Evolutionary conservation across 2,888 invertebrate species (phyloP).

Genomic region (Eurytoma californica): DNA sequence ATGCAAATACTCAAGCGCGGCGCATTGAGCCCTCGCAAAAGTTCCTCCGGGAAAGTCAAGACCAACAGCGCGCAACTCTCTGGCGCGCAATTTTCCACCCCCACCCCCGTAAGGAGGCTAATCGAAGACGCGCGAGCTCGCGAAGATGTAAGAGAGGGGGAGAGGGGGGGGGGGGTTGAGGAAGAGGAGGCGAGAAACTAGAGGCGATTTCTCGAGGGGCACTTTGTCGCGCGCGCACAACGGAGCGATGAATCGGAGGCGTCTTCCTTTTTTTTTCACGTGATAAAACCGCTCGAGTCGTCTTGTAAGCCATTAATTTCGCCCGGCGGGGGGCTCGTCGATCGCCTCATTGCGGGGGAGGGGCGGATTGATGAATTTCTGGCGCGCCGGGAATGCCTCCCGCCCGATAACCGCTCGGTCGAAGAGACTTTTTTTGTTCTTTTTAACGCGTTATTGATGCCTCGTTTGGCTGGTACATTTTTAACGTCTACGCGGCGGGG

Average conservation of each 20-base stretch:
- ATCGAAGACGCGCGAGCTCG: background rate
- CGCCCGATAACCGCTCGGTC: too few species aligned
- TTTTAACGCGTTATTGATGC: background rate
- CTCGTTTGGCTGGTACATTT: background rate
- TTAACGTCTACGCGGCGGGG: background rate
- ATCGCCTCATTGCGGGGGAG: background rate
- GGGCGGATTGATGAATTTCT: background rate
- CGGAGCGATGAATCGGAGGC: conserved; percentile 24
- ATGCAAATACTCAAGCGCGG: too few species aligned
- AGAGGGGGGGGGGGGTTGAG: background rate
- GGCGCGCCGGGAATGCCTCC: background rate
- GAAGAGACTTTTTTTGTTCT: background rate
- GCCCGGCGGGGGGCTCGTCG: background rate
- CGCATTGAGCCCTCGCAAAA: too few species aligned
- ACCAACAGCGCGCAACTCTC: too few species aligned
- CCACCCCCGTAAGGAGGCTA: too few species aligned
- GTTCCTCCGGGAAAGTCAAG: too few species aligned
- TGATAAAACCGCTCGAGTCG: background rate
- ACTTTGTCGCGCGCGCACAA: conserved; percentile 42
- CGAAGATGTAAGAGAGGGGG: background rate
- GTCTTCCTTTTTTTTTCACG: background rate
- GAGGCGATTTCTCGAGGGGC: conserved; percentile 38
- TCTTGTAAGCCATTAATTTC: conserved; percentile 13
- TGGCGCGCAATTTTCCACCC: too few species aligned
- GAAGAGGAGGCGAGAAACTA: background rate